Percentiles rank a stretch among this genome's conserved stretches.
These are phyloP conservation scores for Biston betularia DNA, from an alignment of 2,888 invertebrate species.

Conservation along the genomic window DNA sequence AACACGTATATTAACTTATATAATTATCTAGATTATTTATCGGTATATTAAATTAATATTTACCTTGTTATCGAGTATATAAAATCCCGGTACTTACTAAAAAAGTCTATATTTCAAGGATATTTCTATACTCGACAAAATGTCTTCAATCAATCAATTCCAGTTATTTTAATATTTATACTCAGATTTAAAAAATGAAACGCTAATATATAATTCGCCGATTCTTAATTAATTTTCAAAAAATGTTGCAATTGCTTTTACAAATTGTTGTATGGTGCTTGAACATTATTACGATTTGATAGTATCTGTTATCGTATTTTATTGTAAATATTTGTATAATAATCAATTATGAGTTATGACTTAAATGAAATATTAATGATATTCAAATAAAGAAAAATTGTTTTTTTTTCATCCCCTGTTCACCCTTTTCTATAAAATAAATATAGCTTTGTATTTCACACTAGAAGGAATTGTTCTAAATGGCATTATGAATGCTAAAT, in stretches of 20 bases:
- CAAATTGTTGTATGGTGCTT: constrained; percentile 48
- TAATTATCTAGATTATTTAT: neutral
- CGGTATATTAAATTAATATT: too few species aligned
- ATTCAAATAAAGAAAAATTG: constrained; percentile 4
- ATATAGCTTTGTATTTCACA: neutral
- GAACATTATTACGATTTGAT: constrained; percentile 14
- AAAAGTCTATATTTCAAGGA: too few species aligned
- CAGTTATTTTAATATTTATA: constrained; percentile 1
- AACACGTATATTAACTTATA: neutral
- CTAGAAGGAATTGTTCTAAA: neutral
- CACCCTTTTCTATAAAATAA: neutral
- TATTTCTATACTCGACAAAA: too few species aligned
- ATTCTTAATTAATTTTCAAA: neutral
- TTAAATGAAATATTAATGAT: constrained; percentile 46
- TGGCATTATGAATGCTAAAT: too few species aligned
- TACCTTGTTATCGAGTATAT: too few species aligned
- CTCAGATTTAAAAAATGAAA: neutral
- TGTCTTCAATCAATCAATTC: neutral
- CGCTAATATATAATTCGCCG: neutral
- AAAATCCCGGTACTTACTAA: too few species aligned
- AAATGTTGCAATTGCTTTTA: neutral
- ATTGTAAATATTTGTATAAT: constrained; percentile 42
- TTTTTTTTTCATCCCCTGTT: too few species aligned
- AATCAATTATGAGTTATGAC: constrained; percentile 41
- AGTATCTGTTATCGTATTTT: constrained; percentile 14